Base-by-base conservation (phyloP, 37 sponge, comb jelly and placozoan species). In the Halisarca cf. caerulea region DNA sequence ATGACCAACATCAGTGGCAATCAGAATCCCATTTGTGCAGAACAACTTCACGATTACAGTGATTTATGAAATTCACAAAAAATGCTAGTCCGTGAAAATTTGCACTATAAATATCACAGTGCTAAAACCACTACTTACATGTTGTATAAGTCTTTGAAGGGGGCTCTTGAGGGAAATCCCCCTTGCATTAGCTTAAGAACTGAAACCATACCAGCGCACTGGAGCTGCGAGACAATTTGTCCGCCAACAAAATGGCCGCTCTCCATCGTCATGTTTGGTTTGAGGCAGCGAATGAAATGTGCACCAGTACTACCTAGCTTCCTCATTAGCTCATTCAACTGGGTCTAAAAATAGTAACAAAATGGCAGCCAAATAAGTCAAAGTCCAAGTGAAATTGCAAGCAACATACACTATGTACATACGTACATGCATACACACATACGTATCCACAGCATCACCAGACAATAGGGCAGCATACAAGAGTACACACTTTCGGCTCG, bases 101-200 rank as follows among this genome's bases (percentile, higher is more conserved):
- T 55, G 17, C 57, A 20, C 17, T 55, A 20, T 55, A 11, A 62
- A 7, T 8, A 15, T 28, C 6, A 23, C 15, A 36, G 69, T 2
- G 27, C 47, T 68, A n/a, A 25, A 40, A 42, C 2, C 2, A 71
- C 40, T 3, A 58, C 89, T 87, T 39, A 93, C 99, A 93, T 95
- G 15, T 91, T 54, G 68, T 98, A 94, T 64, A 98, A 90, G 59
- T 88, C 89, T 37, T 36, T 69, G 78, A 95, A 98, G 35, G 89
- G 87, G 3, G 96, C 89, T 53, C 99, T 77, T 36, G 94, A 93
- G 37, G 99, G 99, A 58, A 64, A 98, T 18, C 99, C 99, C n/a
- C 92, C 91, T 83, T 98, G 91, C 99, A 98, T 98, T 38, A 98
- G 89, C 86, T 93, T 81, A 83, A 98, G 83, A 51, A 95, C 99